Evolutionary conservation across 64 coral and sea anemone genomes (phyloP).

Genomic region (Acropora tenuis): DNA sequence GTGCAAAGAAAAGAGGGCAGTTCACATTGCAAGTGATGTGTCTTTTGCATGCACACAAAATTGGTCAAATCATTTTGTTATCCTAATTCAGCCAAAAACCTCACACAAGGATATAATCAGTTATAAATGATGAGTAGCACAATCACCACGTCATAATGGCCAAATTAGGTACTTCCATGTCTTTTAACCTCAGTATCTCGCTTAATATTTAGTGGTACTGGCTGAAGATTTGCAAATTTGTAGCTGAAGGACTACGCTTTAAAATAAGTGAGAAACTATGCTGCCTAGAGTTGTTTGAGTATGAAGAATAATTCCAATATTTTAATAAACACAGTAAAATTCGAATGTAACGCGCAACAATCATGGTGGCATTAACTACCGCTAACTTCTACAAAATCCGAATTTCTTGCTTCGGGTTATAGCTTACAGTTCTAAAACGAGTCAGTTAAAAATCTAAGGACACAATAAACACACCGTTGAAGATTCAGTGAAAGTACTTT

Average conservation of each 20-base stretch:
- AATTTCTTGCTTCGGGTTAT: neutral
- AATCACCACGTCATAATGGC: constrained; percentile 20
- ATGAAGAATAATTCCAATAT: constrained; percentile 17
- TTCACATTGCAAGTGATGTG: too few species aligned
- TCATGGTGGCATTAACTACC: neutral
- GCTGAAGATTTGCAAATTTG: neutral
- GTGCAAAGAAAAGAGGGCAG: too few species aligned
- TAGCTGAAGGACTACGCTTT: neutral
- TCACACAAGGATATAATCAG: too few species aligned
- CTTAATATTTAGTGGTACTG: neutral
- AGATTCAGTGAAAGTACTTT: neutral
- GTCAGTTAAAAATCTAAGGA: neutral
- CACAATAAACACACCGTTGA: constrained; percentile 3
- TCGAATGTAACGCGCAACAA: neutral
- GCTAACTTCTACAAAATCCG: neutral
- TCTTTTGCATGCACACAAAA: too few species aligned
- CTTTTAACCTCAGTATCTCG: neutral
- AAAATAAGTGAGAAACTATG: neutral
- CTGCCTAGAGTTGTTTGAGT: neutral
- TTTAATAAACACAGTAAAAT: constrained; percentile 31
- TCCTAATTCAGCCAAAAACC: too few species aligned
- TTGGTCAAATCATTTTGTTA: too few species aligned
- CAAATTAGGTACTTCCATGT: neutral
- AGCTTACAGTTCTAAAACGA: neutral
- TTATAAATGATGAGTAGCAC: constrained; percentile 26